These are phyloP conservation scores for Carettochelys insculpta DNA, from an alignment of 2,113 vertebrate genomes.

Conservation along the genomic window DNA sequence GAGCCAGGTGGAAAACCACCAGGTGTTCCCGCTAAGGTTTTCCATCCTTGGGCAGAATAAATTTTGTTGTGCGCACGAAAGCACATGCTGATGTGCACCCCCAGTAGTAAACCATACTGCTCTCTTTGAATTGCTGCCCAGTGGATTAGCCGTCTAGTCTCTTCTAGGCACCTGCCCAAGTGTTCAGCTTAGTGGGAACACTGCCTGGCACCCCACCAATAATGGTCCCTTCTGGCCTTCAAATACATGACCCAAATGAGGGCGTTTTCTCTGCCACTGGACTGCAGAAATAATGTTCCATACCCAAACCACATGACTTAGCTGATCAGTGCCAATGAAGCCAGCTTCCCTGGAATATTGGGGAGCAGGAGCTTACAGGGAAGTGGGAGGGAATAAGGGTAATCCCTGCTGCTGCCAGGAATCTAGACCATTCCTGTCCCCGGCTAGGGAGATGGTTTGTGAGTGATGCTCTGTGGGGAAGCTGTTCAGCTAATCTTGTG, in stretches of 20 bases:
- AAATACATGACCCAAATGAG: not conserved
- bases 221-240: not conserved
- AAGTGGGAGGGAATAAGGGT: too few relatives aligned
- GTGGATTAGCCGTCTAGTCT: too few relatives aligned
- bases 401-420: too few relatives aligned
- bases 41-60: too few relatives aligned
- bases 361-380: not conserved
- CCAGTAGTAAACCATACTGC: too few relatives aligned
- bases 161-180: too few relatives aligned
- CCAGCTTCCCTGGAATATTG: not conserved
- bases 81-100: too few relatives aligned
- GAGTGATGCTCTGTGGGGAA: not conserved
- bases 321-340: not conserved
- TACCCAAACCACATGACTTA: not conserved
- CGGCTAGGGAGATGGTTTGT: not conserved
- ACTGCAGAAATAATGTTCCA: not conserved
- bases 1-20: not conserved
- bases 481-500: too few relatives aligned
- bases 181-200: too few relatives aligned
- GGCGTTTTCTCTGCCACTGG: not conserved
- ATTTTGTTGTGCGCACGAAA: too few relatives aligned
- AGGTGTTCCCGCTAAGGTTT: too few relatives aligned
- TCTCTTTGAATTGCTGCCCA: too few relatives aligned
- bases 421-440: not conserved
- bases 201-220: not conserved